These are phyloP conservation scores for Pteronura brasiliensis DNA, from an alignment of 2,113 vertebrate species.

Conservation along the genomic window DNA sequence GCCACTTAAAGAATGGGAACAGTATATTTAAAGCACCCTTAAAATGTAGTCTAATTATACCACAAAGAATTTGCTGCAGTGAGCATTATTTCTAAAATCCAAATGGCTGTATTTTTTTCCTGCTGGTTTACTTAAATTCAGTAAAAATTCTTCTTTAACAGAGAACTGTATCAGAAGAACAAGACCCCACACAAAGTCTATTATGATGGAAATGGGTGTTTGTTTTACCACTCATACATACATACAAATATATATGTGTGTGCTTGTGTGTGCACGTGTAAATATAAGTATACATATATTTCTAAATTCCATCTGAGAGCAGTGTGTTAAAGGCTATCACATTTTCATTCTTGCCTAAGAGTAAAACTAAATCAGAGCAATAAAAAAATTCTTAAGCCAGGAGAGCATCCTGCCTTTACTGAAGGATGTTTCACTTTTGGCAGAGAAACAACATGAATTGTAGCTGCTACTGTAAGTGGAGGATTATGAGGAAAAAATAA, in stretches of 20 bases:
- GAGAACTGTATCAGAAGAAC: background rate
- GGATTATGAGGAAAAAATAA: background rate
- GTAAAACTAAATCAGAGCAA: background rate
- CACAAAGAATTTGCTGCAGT: constrained; percentile 17
- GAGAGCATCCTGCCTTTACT: background rate
- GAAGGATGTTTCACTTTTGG: background rate
- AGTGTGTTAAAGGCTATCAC: background rate
- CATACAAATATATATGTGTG: background rate
- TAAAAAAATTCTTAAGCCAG: background rate
- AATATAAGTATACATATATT: background rate
- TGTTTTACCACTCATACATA: background rate
- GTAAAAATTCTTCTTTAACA: constrained; percentile 25
- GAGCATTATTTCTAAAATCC: background rate
- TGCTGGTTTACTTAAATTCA: constrained; percentile 30
- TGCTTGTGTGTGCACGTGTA: background rate
- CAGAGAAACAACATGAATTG: background rate
- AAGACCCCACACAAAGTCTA: background rate
- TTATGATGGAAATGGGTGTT: background rate
- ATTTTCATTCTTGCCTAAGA: background rate
- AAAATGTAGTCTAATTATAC: constrained; percentile 45
- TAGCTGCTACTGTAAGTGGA: background rate
- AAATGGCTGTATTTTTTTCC: constrained; percentile 2
- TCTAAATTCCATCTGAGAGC: background rate
- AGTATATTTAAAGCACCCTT: background rate
- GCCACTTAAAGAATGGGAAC: background rate